Evolutionary conservation across 2,888 invertebrate species (phyloP).

Genomic region (Mamestra brassicae): DNA sequence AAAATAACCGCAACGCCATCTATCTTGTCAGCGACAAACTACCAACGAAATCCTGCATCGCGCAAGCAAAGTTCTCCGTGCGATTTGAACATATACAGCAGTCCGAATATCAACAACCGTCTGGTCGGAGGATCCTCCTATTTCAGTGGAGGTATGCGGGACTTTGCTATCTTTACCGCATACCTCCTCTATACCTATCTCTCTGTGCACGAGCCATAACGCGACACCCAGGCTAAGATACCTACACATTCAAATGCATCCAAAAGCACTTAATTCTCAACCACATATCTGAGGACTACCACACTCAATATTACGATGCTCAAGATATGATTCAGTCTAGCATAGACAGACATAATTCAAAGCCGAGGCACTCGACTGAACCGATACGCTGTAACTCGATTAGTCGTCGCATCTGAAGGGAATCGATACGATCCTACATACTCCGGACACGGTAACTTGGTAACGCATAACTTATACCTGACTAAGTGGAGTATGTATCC

Average conservation of each 20-base stretch:
- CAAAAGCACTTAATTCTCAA: constrained; percentile 6
- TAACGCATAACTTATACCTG: constrained; percentile 3
- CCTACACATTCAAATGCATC: constrained; percentile 10
- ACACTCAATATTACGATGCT: constrained; percentile 29
- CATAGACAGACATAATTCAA: constrained; percentile 56
- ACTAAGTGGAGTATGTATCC: not conserved
- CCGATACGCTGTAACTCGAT: constrained; percentile 67
- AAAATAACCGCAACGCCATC: no score
- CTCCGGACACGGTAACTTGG: constrained; percentile 25
- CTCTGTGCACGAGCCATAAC: not conserved
- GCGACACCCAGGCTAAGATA: not conserved
- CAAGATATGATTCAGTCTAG: constrained; percentile 50
- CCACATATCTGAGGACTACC: constrained; percentile 4
- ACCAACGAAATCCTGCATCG: no score
- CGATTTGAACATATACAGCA: no score
- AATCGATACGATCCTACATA: constrained; percentile 62
- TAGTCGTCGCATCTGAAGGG: constrained; percentile 65
- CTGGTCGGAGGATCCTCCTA: no score
- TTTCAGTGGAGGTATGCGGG: no score
- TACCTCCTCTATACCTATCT: no score
- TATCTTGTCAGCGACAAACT: no score
- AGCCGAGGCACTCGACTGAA: constrained; percentile 60
- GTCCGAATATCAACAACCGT: no score
- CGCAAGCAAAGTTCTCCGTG: no score
- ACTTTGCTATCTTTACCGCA: no score